phyloP scores from a whole-genome alignment of 2,888 invertebrate species.

The Aspidiotus rigidus region DNA sequence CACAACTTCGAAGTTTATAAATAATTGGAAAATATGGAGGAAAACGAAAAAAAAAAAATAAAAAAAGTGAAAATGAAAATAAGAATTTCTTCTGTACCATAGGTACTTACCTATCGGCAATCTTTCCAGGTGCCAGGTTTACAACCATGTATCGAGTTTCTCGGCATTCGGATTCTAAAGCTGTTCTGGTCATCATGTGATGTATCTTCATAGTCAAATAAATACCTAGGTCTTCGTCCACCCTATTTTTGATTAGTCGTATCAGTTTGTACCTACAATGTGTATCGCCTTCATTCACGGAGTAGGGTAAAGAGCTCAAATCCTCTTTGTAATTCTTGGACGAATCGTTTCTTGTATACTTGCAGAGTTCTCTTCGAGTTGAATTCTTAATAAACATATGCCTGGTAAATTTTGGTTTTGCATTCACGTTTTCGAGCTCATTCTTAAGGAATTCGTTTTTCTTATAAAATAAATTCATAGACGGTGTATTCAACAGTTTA shows the following conservation, averaged over 20 bases:
- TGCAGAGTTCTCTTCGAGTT: slow-evolving; percentile 17
- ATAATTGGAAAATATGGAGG: too few species aligned
- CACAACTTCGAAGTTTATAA: too few species aligned
- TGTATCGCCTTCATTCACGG: slow-evolving; percentile 23
- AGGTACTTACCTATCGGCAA: slow-evolving; percentile 50
- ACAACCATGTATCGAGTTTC: slow-evolving; percentile 52
- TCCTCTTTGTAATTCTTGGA: slow-evolving; percentile 16
- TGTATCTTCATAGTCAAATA: slow-evolving; percentile 58
- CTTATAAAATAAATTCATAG: slow-evolving; percentile 37
- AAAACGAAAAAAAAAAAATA: too few species aligned
- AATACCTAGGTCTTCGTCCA: slow-evolving; percentile 61
- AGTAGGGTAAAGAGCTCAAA: slow-evolving; percentile 19
- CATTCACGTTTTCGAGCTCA: neutral
- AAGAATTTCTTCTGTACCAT: slow-evolving; percentile 34
- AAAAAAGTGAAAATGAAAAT: too few species aligned
- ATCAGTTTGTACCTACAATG: slow-evolving; percentile 47
- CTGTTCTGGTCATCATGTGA: slow-evolving; percentile 43
- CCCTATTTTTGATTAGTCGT: slow-evolving; percentile 55
- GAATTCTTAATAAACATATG: slow-evolving; percentile 38
- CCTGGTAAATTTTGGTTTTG: slow-evolving; percentile 37
- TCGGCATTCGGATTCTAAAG: slow-evolving; percentile 47
- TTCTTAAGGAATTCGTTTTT: slow-evolving; percentile 35
- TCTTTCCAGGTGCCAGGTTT: slow-evolving; percentile 46
- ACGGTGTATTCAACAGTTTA: slow-evolving; percentile 33
- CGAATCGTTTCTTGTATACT: slow-evolving; percentile 21